These are phyloP conservation scores for Notarius lentiginosus DNA, from an alignment of 2,113 vertebrate species.

Conservation along the genomic window DNA sequence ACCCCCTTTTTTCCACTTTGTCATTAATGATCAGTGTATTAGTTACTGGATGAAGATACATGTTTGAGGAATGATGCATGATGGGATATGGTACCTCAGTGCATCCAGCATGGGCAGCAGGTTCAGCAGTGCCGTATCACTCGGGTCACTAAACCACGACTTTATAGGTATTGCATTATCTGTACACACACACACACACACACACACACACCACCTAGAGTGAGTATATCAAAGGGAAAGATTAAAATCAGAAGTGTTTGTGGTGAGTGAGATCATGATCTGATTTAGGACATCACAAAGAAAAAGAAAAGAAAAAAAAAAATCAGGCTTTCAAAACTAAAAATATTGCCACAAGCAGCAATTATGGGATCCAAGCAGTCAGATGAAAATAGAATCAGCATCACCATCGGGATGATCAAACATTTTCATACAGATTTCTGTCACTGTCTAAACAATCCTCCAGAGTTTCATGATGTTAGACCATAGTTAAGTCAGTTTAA, in stretches of 20 bases:
- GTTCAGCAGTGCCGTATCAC: constrained; percentile 92
- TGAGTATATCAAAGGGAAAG: background rate
- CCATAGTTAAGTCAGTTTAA: too few relatives aligned
- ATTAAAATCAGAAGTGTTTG: background rate
- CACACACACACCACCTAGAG: background rate
- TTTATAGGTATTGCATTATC: constrained; percentile 96
- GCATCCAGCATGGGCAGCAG: constrained; percentile 93
- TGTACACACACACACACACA: constrained; percentile 52
- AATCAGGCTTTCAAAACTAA: background rate
- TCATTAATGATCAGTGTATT: background rate
- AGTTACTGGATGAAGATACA: background rate
- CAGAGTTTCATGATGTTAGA: too few relatives aligned
- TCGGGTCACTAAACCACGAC: constrained; percentile 94
- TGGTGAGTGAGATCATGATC: background rate
- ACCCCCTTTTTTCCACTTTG: background rate
- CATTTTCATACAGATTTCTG: too few relatives aligned
- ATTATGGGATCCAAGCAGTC: too few relatives aligned
- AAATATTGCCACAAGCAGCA: too few relatives aligned
- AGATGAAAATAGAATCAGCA: too few relatives aligned
- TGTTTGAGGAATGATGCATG: background rate
- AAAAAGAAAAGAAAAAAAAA: background rate
- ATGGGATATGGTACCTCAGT: constrained; percentile 75
- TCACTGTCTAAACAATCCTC: too few relatives aligned
- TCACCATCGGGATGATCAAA: too few relatives aligned
- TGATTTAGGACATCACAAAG: background rate